Evolutionary conservation across 2,797 vertebrate genomes (phyloP), one percentile per base, ranked within the genome.

Genomic region (Anabas testudineus): DNA sequence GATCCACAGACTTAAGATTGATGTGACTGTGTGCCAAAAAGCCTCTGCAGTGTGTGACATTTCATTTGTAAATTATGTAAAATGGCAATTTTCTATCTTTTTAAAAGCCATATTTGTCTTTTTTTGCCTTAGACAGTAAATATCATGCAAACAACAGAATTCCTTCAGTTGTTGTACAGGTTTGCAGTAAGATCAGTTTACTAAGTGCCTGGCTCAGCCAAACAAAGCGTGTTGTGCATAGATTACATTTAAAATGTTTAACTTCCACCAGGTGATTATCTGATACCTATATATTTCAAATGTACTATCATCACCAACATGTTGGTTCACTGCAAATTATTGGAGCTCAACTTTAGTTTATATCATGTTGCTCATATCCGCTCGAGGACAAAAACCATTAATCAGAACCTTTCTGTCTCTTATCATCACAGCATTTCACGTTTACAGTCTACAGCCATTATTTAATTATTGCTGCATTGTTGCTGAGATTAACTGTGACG

Each of bases 171-270:
- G 74, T 80, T 72, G 77, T 79, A 63, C 62, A 79, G 52, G 66
- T 81, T 78, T 83, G 85, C 80, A 81, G 78, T 68, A 24, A 83
- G 70, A 55, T 74, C 51, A 10, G 61, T 84, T 79, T 83, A 87
- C 76, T 24, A 94, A 94, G 93, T 94, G 92, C 92, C 93, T 94
- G 84, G 71, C 84, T 86, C 82, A 74, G 87, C 84, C 79, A 55
- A 73, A 48, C 74, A 82, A 68, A 68, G 74, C 74, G 77, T 74
- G 81, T 61, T 63, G 74, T 73, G 78, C 63, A 36, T 74, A 75
- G 54, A 52, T 54, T n/a, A 43, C 57, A 41, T 63, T 58, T 36
- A 36, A 71, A 41, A 56, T n/a, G 46, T 71, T 65, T 61, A 54
- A 66, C 62, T 52, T 55, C 58, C 70, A 58, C 65, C 67, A 71